Percentiles rank a stretch among this genome's conserved stretches.
Conservation (phyloP, 2,113 vertebrate species). For the Poeciliopsis turrubarensis region DNA sequence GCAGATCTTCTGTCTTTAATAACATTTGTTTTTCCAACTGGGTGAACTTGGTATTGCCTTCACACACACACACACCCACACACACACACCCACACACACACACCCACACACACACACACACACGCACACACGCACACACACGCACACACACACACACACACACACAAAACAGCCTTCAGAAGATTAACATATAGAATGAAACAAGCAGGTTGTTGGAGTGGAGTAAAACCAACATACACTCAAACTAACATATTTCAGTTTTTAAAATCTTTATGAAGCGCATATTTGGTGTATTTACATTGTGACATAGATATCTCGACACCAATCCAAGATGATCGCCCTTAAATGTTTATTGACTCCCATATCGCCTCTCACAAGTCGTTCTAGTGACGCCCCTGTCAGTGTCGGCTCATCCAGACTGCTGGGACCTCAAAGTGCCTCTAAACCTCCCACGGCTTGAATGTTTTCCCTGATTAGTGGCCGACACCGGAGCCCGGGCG, state of each 20-base stretch:
- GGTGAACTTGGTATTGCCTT: no score
- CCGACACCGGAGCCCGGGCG: conserved; percentile 28
- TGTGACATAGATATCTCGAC: no score
- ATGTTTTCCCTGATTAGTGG: background rate
- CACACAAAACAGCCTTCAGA: no score
- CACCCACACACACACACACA: no score
- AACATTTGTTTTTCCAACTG: no score
- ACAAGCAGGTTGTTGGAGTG: background rate
- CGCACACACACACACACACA: no score
- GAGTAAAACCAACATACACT: background rate
- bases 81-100: no score
- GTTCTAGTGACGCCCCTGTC: background rate
- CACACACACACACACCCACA: no score
- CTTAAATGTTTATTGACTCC: background rate
- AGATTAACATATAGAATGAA: background rate
- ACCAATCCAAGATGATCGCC: no score
- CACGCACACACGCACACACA: no score
- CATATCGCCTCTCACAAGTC: background rate
- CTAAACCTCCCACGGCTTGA: background rate
- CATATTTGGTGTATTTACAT: background rate
- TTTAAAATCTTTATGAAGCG: background rate
- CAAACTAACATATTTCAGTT: background rate
- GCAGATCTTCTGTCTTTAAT: no score
- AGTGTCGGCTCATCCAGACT: conserved; percentile 8
- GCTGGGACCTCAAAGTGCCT: background rate